Base-by-base conservation (phyloP, 2,113 vertebrate species). In the Cyphomyrus plagiostoma region DNA sequence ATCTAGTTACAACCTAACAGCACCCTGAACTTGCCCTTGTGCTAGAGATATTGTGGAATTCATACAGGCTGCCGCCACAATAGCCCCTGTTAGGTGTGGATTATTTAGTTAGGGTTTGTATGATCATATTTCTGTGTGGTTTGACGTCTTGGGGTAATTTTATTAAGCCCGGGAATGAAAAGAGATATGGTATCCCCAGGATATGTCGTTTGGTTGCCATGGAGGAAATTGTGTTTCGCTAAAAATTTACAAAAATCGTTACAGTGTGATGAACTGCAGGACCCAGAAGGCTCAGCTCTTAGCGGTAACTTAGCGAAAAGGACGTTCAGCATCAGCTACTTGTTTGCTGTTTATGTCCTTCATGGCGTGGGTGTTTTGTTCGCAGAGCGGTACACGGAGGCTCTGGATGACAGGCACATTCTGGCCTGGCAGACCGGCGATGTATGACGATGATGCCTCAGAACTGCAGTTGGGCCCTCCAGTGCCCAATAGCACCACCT, bases 401-500 rank as follows among this genome's bases (percentile, higher is more conserved):
- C 94, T 89, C 90, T 93, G 92, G 92, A 94, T 93, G 94, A 94
- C 93, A 95, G 92, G 93, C 93, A 90, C 62, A 90, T 89, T 91
- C 88, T 90, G 92, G 92, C 92, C 91, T 91, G 91, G 91, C 89
- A 92, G 93, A 93, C 91, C 92, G 91, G 89, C 91, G 90, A 91
- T 93, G 93, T 95, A 94, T 93, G 92, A 95, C 95, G 96, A 95
- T 95, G 93, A 93, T 92, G 90, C 48, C 52, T 91, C 93, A 94
- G 92, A 91, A 91, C 56, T 87, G 90, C 92, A 53, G 85, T 13
- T 90, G 89, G 82, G 90, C 84, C 92, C 91, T 93, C 93, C 93
- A 83, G 39, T 94, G 94, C 95, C 94, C 94, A 91, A 96, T 94
- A 96, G 95, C 95, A 95, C 96, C 96, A 96, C 95, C 96, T 96